A percentile compares a stretch with the other conserved stretches of the same genome.
Evolutionary conservation across 2,797 vertebrate genomes (phyloP).

Genomic region (Acrocephalus scirpaceus): DNA sequence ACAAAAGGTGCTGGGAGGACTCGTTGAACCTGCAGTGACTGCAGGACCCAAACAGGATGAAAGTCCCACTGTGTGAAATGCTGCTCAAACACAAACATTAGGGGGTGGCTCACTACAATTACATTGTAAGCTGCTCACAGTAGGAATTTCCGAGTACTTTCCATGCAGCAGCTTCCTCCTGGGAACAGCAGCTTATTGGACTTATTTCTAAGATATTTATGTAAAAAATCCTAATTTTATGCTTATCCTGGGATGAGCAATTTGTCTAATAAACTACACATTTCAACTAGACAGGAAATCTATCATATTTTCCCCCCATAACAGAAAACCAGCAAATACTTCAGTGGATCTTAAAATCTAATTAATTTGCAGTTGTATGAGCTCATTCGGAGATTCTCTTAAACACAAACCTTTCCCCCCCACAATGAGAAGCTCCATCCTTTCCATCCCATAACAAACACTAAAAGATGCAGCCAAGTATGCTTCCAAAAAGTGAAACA

Average conservation of each 20-base stretch:
- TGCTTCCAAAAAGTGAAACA: background rate
- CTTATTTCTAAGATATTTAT: background rate
- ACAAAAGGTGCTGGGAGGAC: background rate
- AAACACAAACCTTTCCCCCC: background rate
- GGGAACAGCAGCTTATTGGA: background rate
- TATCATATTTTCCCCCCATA: accelerated
- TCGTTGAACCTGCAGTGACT: background rate
- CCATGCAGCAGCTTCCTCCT: background rate
- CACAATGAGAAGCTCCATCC: background rate
- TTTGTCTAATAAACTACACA: background rate
- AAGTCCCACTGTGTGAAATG: background rate
- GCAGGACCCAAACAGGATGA: background rate
- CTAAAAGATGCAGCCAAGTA: background rate
- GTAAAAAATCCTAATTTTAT: background rate
- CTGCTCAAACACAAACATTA: background rate
- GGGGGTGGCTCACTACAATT: background rate
- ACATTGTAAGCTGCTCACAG: background rate
- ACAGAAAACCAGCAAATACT: background rate
- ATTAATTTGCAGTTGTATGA: background rate
- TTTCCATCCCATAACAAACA: background rate
- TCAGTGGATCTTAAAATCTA: background rate
- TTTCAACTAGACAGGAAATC: background rate
- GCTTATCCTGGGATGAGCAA: background rate
- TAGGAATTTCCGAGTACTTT: constrained; percentile 15
- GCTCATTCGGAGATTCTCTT: background rate